Conservation (phyloP, 2,888 invertebrate genomes). For the Aporophyla nigra region DNA sequence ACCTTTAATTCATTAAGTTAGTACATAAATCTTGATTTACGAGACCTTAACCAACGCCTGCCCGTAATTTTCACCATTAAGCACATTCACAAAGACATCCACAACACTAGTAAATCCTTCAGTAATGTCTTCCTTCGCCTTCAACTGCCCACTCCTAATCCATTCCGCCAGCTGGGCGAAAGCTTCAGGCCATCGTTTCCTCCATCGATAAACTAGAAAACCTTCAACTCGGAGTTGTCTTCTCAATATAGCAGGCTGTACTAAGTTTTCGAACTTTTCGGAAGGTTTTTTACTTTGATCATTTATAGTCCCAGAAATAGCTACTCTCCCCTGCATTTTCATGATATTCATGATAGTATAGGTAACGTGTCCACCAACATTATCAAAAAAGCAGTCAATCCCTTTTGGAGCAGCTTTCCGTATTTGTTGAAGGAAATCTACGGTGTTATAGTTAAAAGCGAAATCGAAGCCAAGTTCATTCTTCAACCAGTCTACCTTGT, state of each 20-base stretch:
- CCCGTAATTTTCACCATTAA: slow-evolving; percentile 88
- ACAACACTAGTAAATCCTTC: slow-evolving; percentile 93
- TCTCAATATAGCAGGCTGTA: background rate
- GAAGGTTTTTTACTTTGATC: background rate
- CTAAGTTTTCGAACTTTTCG: background rate
- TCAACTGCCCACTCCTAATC: slow-evolving; percentile 92
- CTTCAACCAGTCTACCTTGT: slow-evolving; percentile 78
- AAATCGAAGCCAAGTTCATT: slow-evolving; percentile 92
- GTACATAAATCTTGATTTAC: background rate
- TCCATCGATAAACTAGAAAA: slow-evolving; percentile 88
- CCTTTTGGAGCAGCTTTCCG: slow-evolving; percentile 20
- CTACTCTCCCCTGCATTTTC: slow-evolving; percentile 1
- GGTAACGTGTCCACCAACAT: slow-evolving; percentile 30
- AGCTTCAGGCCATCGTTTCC: slow-evolving; percentile 83
- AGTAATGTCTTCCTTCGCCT: slow-evolving; percentile 91
- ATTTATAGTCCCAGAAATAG: slow-evolving; percentile 14
- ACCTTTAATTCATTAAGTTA: background rate
- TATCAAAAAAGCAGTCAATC: slow-evolving; percentile 24
- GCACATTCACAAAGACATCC: slow-evolving; percentile 92
- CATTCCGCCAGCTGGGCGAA: slow-evolving; percentile 90
- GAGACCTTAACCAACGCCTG: slow-evolving; percentile 35
- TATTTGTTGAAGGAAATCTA: background rate
- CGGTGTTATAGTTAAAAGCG: slow-evolving; percentile 81
- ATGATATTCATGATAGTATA: slow-evolving; percentile 1
- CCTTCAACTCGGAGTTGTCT: slow-evolving; percentile 89